Conservation (phyloP, 2,888 invertebrate genomes). For the Melangyna quadrimaculata region DNA sequence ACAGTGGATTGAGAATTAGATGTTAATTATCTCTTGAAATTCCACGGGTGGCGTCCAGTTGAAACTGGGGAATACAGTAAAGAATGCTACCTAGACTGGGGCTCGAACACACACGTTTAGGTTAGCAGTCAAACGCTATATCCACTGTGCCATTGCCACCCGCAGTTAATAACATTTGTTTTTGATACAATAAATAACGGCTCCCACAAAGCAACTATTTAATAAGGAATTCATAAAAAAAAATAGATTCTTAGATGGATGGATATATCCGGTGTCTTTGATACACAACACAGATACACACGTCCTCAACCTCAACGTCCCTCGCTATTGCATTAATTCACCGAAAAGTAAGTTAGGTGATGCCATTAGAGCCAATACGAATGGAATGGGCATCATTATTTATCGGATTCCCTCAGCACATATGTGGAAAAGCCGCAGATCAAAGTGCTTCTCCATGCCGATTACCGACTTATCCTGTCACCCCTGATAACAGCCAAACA, state of each 20-base stretch:
- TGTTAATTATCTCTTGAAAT: no score
- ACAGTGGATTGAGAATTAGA: no score
- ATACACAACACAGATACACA: neutral
- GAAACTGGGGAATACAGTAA: no score
- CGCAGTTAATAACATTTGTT: constrained; percentile 1
- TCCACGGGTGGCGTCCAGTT: no score
- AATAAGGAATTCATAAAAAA: constrained; percentile 12
- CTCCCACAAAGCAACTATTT: constrained; percentile 1
- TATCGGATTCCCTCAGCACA: constrained; percentile 63
- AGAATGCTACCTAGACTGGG: no score
- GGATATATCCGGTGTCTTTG: neutral
- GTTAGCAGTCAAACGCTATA: no score
- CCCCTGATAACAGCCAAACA: constrained; percentile 27
- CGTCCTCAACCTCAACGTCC: neutral
- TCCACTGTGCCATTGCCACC: no score
- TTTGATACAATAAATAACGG: neutral
- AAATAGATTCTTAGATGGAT: neutral
- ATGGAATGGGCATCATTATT: constrained; percentile 70
- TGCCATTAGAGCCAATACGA: constrained; percentile 68
- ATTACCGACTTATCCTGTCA: constrained; percentile 69
- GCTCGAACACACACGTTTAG: no score
- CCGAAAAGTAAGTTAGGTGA: constrained; percentile 46
- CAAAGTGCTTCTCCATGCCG: constrained; percentile 70
- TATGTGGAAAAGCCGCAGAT: constrained; percentile 50
- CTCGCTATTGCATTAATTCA: constrained; percentile 49